Conservation (phyloP, 2,113 vertebrate species). For the Telmatochromis sp. region DNA sequence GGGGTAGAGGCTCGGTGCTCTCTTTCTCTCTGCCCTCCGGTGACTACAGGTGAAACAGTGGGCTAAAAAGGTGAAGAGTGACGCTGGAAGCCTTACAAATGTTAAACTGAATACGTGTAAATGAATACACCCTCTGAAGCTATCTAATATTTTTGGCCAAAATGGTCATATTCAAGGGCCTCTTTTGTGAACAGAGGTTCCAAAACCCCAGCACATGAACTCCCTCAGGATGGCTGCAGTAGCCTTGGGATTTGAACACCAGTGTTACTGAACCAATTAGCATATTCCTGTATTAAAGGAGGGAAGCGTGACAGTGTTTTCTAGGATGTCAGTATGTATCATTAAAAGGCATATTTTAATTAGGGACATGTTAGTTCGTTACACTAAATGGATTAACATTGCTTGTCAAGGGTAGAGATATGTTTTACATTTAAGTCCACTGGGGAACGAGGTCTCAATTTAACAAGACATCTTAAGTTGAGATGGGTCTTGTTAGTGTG, state of each 20-base stretch:
- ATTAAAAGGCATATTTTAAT: conserved; percentile 81
- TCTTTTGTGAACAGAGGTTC: conserved; percentile 16
- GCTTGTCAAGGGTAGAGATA: conserved; percentile 73
- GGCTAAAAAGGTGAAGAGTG: conserved; percentile 39
- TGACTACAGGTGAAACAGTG: conserved; percentile 54
- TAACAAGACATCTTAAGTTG: conserved; percentile 64
- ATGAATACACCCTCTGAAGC: conserved; percentile 25
- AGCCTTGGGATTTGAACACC: conserved; percentile 68
- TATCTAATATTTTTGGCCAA: neutral
- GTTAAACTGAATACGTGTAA: conserved; percentile 28
- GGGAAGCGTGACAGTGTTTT: conserved; percentile 74
- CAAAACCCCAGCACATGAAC: conserved; percentile 12
- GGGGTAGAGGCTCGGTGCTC: conserved; percentile 81
- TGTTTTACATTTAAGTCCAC: conserved; percentile 72
- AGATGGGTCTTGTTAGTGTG: conserved; percentile 56
- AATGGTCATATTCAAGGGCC: conserved; percentile 6
- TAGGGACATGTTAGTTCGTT: conserved; percentile 77
- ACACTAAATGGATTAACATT: conserved; percentile 77
- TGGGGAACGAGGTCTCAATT: conserved; percentile 70
- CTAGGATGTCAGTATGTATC: conserved; percentile 74
- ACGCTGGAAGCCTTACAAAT: neutral
- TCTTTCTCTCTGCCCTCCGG: conserved; percentile 80
- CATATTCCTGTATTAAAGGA: conserved; percentile 72
- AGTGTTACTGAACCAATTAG: conserved; percentile 81
- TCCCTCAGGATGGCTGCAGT: conserved; percentile 56